Percentiles rank a stretch among this genome's conserved stretches.
These are phyloP conservation scores for Rhea pennata DNA, from an alignment of 2,113 vertebrate species.

Conservation along the genomic window DNA sequence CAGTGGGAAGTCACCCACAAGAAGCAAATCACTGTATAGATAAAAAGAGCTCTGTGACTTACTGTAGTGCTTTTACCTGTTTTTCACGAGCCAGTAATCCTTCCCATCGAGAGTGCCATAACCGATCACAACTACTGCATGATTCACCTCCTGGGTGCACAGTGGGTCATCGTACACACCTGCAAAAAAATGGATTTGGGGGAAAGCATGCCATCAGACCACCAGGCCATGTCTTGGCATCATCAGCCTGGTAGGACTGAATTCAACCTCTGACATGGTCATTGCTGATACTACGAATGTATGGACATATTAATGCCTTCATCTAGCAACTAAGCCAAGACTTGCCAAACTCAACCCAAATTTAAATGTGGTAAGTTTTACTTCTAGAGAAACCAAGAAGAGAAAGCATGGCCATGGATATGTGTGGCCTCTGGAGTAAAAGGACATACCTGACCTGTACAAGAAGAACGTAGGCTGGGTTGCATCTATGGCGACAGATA, in stretches of 20 bases:
- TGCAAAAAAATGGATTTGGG: conserved; percentile 32
- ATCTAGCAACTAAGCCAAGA: not conserved
- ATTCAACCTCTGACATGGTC: not conserved
- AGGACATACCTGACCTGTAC: conserved; percentile 83
- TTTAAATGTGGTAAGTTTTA: rapidly evolving
- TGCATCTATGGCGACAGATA: conserved; percentile 90
- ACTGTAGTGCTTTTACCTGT: conserved; percentile 79
- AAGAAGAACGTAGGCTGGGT: conserved; percentile 76
- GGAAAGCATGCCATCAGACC: not conserved
- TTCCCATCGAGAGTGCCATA: conserved; percentile 83
- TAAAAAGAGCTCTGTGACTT: rapidly evolving
- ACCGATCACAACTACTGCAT: conserved; percentile 85
- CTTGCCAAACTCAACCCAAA: not conserved
- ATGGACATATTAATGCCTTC: rapidly evolving
- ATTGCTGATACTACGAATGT: not conserved
- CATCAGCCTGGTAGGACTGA: not conserved
- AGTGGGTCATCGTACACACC: conserved; percentile 86
- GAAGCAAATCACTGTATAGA: rapidly evolving
- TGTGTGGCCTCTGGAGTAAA: not conserved
- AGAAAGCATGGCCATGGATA: not conserved
- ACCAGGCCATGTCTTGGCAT: rapidly evolving
- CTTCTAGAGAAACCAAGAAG: rapidly evolving
- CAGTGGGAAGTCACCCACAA: not conserved
- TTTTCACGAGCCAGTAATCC: conserved; percentile 95
- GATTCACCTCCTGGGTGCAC: conserved; percentile 83